These are phyloP conservation scores for Glandiceps talaboti DNA, from an alignment of 53 echinoderm and acorn worm species.

Conservation along the genomic window DNA sequence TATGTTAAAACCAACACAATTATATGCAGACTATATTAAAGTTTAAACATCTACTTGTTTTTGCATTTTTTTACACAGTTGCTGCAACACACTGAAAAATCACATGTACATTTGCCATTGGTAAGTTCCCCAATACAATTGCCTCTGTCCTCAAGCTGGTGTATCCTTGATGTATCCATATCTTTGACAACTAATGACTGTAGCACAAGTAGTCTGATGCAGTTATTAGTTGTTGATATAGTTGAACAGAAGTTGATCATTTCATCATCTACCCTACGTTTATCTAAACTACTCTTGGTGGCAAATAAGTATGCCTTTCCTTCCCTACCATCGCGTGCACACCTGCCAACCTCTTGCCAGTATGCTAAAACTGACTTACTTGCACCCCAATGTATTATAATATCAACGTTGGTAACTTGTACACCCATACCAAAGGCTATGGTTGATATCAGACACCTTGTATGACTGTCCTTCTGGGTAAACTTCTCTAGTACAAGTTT, in stretches of 20 bases:
- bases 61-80: background rate
- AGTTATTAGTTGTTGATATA: background rate
- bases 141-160: background rate
- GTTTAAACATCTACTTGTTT: too few relatives aligned
- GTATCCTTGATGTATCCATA: background rate
- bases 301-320: background rate
- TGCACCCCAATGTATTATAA: conserved; percentile 8
- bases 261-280: background rate
- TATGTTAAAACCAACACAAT: too few relatives aligned
- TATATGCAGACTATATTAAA: too few relatives aligned
- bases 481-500: background rate
- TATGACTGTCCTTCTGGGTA: background rate
- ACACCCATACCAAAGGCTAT: conserved; percentile 12
- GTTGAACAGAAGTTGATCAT: background rate
- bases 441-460: background rate
- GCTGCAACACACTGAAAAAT: background rate
- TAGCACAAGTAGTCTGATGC: background rate
- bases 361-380: background rate
- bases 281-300: background rate
- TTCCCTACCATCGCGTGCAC: conserved; percentile 5
- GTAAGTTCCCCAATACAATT: background rate
- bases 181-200: background rate
- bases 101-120: background rate
- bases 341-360: conserved; percentile 18
- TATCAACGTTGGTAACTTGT: background rate